Base-by-base conservation (phyloP, 2,797 vertebrate genomes). In the Columba guinea region DNA sequence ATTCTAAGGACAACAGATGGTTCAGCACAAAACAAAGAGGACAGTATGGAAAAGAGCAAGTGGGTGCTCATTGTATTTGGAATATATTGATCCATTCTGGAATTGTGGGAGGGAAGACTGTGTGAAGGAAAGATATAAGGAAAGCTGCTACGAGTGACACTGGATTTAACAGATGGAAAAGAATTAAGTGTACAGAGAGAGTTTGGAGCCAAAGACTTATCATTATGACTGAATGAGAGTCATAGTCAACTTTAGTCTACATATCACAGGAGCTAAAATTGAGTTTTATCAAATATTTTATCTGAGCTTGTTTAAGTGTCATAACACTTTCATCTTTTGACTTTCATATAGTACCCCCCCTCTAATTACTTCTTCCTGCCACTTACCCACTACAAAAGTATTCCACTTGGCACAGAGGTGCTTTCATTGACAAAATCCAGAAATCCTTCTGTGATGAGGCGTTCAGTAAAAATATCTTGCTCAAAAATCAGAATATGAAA, bases 281-380 rank as follows among this genome's bases (percentile, higher is more conserved):
- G 69, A 90, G 46, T 95, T 96, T 95, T 93, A 87, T 92, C 23
- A 84, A 84, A 67, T 69, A 94, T 92, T 94, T 95, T 71, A 92
- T 95, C 81, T 87, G 69, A 94, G 70, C 64, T 94, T 94, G 65
- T 65, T 70, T 86, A 96, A 94, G 80, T 95, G 89, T 93, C 91
- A 92, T 65, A 95, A 89, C 76, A 90, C 76, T 89, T 96, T 96
- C 27, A 81, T 94, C 90, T 95, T 93, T 85, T 89, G 89, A 93
- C 81, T 97, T 94, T 89, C 62, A 49, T 44, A 51, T 34, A 86
- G 70, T 58, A 15, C 19, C 23, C 11, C 12, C 2, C 23, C 41
- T 30, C 30, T 27, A 91, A 48, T 64, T 95, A 48, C 80, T 93
- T 95, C 67, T 37, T 93, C 24, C 77, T 96, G 87, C 65, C 85